Conservation (phyloP, 2,113 vertebrate species). For the Platysteira castanea region DNA sequence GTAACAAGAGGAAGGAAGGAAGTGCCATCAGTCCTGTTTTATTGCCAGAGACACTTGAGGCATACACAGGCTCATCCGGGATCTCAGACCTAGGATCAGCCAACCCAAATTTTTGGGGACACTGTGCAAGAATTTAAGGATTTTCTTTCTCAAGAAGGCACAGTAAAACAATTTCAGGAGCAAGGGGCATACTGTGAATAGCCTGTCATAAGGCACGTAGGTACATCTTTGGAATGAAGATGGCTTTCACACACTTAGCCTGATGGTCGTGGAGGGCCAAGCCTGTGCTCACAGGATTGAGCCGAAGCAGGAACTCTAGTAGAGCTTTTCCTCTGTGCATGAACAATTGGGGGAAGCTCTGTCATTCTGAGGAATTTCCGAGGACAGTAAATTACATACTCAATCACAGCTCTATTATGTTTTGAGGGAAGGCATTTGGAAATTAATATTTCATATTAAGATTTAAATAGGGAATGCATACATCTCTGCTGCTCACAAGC, state of each 20-base stretch:
- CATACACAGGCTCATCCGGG: neutral
- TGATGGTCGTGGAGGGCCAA: neutral
- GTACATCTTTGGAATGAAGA: constrained; percentile 8
- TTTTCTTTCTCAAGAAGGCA: neutral
- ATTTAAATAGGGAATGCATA: neutral
- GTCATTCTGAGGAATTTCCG: constrained; percentile 72
- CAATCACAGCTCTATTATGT: constrained; percentile 62
- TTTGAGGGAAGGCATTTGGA: constrained; percentile 64
- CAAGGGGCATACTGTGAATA: neutral
- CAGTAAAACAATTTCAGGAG: neutral
- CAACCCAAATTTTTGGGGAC: neutral
- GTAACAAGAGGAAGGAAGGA: constrained; percentile 3
- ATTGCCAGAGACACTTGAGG: neutral
- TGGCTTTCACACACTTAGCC: constrained; percentile 14
- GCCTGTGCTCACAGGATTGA: neutral
- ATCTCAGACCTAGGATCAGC: neutral
- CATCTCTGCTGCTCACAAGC: neutral
- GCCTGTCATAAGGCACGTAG: constrained; percentile 26
- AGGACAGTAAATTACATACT: constrained; percentile 63
- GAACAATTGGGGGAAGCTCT: constrained; percentile 77
- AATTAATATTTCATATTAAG: constrained; percentile 66
- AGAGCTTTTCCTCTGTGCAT: constrained; percentile 49
- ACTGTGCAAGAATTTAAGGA: neutral
- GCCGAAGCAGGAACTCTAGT: constrained; percentile 50
- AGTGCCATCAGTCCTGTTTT: neutral